Base-by-base conservation (phyloP, 2,888 invertebrate genomes). In the Coronaproctus castanopsis region DNA sequence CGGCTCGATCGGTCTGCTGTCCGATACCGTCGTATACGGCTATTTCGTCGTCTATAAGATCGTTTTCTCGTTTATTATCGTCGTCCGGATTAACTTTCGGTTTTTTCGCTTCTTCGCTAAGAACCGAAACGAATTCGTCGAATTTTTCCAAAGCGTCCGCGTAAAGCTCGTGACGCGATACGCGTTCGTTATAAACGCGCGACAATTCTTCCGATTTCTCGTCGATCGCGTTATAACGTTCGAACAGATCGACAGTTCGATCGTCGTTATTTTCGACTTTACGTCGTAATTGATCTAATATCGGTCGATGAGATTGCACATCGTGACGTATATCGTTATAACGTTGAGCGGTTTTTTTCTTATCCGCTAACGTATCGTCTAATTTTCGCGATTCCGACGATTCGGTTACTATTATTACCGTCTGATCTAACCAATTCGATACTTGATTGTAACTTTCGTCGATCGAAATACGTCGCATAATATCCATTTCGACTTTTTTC, bases 401-500 rank as follows among this genome's bases (percentile, higher is more conserved):
- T 52, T 62, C 59, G 20, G 52, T 20, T 51, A 20, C 51, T 49
- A 48, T 18, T 1, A 82, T 79, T 48, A 90, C 75, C 69, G 85
- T 85, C 55, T 79, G 78, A 69, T 86, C 84, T 24, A 95, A 78
- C 87, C 93, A 95, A 68, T 83, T 81, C 65, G 84, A 82, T 5
- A 92, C 82, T 66, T 91, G 90, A 54, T 83, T 82, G 65, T 87
- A 85, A 63, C 88, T 90, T 67, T 93, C 92, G 70, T 93, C 92
- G 70, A 95, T 90, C 1, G 91, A 90, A 2, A 89, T 87, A 71
- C 92, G 80, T 67, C 92, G 89, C 70, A 91, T 85, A 63, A 93
- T 79, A 50, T 87, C 84, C 1, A 84, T 85, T 75, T 95, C 93
- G 20, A 91, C 83, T 67, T 85, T 83, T 70, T 91, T 90, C 65